Evolutionary conservation across 1,140 invertebrate species (phyloP).

Genomic region (Drosophila santomea): DNA sequence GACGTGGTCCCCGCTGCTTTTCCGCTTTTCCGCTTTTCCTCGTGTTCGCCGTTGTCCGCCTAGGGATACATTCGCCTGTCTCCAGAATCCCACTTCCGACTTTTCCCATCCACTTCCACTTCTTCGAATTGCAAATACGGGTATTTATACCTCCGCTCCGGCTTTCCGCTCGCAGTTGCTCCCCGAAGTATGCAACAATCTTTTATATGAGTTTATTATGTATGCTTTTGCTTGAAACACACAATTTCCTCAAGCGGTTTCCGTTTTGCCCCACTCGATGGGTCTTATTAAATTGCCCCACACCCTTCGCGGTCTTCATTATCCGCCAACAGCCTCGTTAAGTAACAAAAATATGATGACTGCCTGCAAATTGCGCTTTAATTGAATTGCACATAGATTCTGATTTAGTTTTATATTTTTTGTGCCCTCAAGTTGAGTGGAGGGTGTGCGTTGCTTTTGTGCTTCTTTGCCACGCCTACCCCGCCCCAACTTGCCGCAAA

Average conservation of each 20-base stretch:
- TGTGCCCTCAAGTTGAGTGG: not conserved
- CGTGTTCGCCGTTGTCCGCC: constrained; percentile 62
- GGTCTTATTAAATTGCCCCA: constrained; percentile 74
- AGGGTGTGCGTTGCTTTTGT: constrained; percentile 20
- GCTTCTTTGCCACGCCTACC: constrained; percentile 36
- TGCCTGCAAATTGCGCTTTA: constrained; percentile 79
- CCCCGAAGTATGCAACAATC: constrained; percentile 69
- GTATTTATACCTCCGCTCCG: constrained; percentile 61
- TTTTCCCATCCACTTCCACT: constrained; percentile 35
- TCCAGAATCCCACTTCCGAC: constrained; percentile 6
- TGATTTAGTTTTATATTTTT: constrained; percentile 15
- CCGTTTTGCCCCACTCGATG: constrained; percentile 76
- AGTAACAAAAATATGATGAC: constrained; percentile 74
- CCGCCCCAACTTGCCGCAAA: constrained; percentile 43
- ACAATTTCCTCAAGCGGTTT: constrained; percentile 83
- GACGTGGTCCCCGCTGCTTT: constrained; percentile 30
- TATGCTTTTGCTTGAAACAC: constrained; percentile 82
- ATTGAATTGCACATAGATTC: constrained; percentile 81
- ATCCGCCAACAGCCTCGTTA: constrained; percentile 44
- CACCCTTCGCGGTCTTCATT: not conserved
- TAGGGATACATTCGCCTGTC: constrained; percentile 56
- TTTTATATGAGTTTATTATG: constrained; percentile 83
- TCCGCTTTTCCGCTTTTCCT: constrained; percentile 29
- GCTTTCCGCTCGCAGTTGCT: constrained; percentile 1
- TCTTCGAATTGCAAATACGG: constrained; percentile 68